Evolutionary conservation across 2,797 vertebrate species (phyloP).

Genomic region (Babyrousa celebensis): DNA sequence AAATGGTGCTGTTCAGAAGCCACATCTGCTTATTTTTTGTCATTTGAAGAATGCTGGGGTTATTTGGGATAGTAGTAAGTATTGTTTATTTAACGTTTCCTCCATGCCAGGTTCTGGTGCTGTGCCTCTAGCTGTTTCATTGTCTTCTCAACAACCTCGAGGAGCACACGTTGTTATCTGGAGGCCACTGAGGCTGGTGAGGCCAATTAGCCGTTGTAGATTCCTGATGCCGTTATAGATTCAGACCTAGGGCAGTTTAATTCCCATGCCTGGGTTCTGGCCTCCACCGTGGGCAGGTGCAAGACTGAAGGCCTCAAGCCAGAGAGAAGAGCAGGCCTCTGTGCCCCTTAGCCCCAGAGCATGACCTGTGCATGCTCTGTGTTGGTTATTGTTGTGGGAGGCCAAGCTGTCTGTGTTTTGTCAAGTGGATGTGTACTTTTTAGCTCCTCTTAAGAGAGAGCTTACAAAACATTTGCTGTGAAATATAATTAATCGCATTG

Average conservation of each 20-base stretch:
- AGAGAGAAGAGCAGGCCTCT: neutral
- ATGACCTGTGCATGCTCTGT: neutral
- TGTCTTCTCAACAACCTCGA: neutral
- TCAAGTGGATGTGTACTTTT: conserved; percentile 23
- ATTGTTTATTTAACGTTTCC: neutral
- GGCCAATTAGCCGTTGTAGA: neutral
- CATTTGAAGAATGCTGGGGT: neutral
- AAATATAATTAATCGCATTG: conserved; percentile 25
- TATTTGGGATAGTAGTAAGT: neutral
- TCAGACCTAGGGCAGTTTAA: neutral
- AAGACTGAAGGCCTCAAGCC: neutral
- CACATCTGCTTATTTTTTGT: neutral
- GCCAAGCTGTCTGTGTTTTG: neutral
- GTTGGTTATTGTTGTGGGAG: neutral
- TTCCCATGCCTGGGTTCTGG: neutral
- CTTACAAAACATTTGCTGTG: neutral
- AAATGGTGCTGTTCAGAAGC: conserved; percentile 2
- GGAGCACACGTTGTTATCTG: neutral
- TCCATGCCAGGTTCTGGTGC: neutral
- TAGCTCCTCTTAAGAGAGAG: neutral
- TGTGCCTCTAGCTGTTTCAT: neutral
- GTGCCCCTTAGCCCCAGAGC: neutral
- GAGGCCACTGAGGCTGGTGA: neutral
- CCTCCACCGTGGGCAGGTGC: accelerated
- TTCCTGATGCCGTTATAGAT: neutral